phyloP scores from a whole-genome alignment of 2,888 invertebrate genomes.

The Oligia fasciuncula region DNA sequence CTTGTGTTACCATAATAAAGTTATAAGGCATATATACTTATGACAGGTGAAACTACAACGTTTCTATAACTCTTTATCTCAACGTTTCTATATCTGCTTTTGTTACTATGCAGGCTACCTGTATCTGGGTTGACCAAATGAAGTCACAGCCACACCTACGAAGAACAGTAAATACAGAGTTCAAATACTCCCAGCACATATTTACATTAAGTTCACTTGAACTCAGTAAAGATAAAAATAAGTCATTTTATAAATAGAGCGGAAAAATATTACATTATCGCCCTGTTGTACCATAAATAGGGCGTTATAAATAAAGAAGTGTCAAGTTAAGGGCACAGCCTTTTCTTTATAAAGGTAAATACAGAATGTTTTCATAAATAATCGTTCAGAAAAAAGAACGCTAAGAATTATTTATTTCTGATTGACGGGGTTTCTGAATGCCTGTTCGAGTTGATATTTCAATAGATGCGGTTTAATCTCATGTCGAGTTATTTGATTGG shows the following conservation, averaged over 20 bases:
- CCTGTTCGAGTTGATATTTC: not conserved
- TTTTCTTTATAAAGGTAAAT: not conserved
- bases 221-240: constrained; percentile 38
- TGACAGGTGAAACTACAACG: not conserved
- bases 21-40: not conserved
- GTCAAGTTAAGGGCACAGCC: not conserved
- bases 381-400: not conserved
- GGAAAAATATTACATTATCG: constrained; percentile 33
- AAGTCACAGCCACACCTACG: not conserved
- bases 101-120: not conserved
- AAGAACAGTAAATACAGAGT: constrained; percentile 9
- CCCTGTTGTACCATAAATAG: not conserved
- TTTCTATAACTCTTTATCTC: not conserved
- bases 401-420: not conserved
- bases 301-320: not conserved
- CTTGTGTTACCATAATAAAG: not conserved
- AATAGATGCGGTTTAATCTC: not conserved
- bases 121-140: not conserved
- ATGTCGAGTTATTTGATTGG: not conserved
- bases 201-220: constrained; percentile 15
- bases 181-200: constrained; percentile 25
- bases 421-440: not conserved
- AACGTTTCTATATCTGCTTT: not conserved
- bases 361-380: not conserved
- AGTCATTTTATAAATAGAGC: constrained; percentile 37